Conservation (phyloP, 2,888 invertebrate genomes). For the Oligia fasciuncula region DNA sequence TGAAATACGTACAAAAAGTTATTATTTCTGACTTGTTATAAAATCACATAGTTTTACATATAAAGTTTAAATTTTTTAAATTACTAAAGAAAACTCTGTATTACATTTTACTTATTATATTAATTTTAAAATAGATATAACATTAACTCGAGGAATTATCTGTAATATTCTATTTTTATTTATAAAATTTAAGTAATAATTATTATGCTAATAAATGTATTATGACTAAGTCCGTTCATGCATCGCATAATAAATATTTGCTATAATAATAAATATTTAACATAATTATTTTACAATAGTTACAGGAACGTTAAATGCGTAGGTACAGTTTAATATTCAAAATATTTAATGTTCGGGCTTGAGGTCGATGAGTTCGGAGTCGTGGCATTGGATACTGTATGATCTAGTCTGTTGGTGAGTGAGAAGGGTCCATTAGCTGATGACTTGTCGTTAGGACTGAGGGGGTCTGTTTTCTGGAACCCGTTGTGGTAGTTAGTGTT, state of each 20-base stretch:
- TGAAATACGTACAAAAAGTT: slow-evolving; percentile 61
- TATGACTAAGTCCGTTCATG: slow-evolving; percentile 52
- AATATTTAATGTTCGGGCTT: slow-evolving; percentile 55
- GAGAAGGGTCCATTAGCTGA: slow-evolving; percentile 60
- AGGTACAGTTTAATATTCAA: slow-evolving; percentile 59
- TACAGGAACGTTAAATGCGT: slow-evolving; percentile 62
- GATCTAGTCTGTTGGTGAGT: slow-evolving; percentile 55
- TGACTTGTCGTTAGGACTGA: slow-evolving; percentile 38
- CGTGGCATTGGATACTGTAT: slow-evolving; percentile 45
- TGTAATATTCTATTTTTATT: slow-evolving; percentile 30
- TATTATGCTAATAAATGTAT: slow-evolving; percentile 44
- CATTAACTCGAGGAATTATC: slow-evolving; percentile 44
- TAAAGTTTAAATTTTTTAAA: slow-evolving; percentile 35
- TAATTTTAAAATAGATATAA: slow-evolving; percentile 40
- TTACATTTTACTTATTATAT: slow-evolving; percentile 24
- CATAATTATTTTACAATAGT: slow-evolving; percentile 45
- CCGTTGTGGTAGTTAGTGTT: slow-evolving; percentile 43
- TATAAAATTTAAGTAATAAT: slow-evolving; percentile 27
- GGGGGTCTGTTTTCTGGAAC: slow-evolving; percentile 37
- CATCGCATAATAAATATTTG: slow-evolving; percentile 42
- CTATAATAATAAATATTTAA: slow-evolving; percentile 25
- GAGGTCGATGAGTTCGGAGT: slow-evolving; percentile 52
- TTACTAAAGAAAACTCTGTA: slow-evolving; percentile 41
- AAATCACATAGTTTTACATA: slow-evolving; percentile 50
- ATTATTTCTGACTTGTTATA: slow-evolving; percentile 48